Evolutionary conservation across 2,888 invertebrate species (phyloP), one percentile per base, ranked within the genome.

Genomic region (Panopea generosa): DNA sequence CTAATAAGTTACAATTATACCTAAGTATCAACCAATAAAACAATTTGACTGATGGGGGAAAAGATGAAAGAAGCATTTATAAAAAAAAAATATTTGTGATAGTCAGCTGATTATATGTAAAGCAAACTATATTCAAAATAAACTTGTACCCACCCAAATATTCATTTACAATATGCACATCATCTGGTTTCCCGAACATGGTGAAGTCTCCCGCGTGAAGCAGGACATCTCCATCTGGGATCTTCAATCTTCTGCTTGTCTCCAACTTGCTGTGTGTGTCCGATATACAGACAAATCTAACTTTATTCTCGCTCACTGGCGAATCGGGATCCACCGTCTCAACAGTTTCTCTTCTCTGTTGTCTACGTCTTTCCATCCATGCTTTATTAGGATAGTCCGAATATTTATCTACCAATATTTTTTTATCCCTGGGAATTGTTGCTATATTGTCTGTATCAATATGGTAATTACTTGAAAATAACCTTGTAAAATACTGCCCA

Each of bases 191-290:
- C 0, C 97, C 97, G 90, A 95, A 95, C 86, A 95, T 95, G 11
- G 96, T 96, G 89, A 97, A 96, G 92, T 97, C 97, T 2, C 97
- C 97, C 33, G 96, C 96, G 92, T 97, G 96, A 66, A 97, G 94
- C 84, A 97, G 95, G 61, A 97, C 94, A 93, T 97, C 97, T 16
- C 97, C 97, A 67, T 94, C 93, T 0, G 96, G 96, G 77, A 97
- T 94, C 84, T 94, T 95, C 27, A n/a, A 16, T n/a, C n/a, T n/a
- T n/a, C n/a, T n/a, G 14, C 95, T 94, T 83, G 95, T 95, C 40
- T 95, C 94, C 14, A 95, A 95, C 59, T 95, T 92, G 0, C 95
- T 95, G 91, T 97, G 97, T 0, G 97, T 97, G 89, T 97, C 97
- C 77, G 96, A 96, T 95, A 97, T 96, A 90, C 96, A 96, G 2